Evolutionary conservation across 2,113 vertebrate genomes (phyloP).

Genomic region (Crotalus helleri): DNA sequence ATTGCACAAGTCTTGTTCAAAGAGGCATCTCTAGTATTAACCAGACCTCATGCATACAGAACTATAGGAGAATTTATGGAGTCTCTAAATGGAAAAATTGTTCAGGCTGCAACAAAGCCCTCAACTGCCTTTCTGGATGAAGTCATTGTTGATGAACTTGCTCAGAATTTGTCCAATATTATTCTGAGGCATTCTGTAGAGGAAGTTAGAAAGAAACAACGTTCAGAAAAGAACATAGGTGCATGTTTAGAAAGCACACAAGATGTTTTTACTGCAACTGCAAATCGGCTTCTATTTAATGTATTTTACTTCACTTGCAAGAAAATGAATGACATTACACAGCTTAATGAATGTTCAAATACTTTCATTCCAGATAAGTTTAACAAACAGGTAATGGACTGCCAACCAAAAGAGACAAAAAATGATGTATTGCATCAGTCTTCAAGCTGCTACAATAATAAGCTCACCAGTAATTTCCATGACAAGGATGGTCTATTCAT

Average conservation of each 20-base stretch:
- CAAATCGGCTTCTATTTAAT: constrained; percentile 82
- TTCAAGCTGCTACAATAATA: constrained; percentile 7
- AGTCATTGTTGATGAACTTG: constrained; percentile 76
- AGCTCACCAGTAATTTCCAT: constrained; percentile 1
- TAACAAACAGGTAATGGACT: constrained; percentile 37
- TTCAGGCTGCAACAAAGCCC: constrained; percentile 76
- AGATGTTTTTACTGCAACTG: constrained; percentile 75
- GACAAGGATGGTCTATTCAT: constrained; percentile 21
- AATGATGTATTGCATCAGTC: not conserved
- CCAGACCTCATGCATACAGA: constrained; percentile 74
- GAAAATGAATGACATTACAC: constrained; percentile 80
- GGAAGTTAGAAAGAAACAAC: constrained; percentile 75
- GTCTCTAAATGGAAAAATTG: constrained; percentile 79
- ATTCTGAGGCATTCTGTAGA: constrained; percentile 86
- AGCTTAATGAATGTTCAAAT: constrained; percentile 59
- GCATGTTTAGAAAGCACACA: constrained; percentile 53
- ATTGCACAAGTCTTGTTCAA: constrained; percentile 83
- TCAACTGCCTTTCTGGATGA: constrained; percentile 69
- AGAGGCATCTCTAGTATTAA: constrained; percentile 80
- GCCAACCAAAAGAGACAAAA: constrained; percentile 20
- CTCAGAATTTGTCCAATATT: constrained; percentile 82
- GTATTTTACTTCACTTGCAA: constrained; percentile 83
- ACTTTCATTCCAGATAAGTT: constrained; percentile 34
- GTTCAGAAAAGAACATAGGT: constrained; percentile 49
- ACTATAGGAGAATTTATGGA: constrained; percentile 83